Evolutionary conservation across 2,113 vertebrate species (phyloP).

Genomic region (Heliornis fulica): DNA sequence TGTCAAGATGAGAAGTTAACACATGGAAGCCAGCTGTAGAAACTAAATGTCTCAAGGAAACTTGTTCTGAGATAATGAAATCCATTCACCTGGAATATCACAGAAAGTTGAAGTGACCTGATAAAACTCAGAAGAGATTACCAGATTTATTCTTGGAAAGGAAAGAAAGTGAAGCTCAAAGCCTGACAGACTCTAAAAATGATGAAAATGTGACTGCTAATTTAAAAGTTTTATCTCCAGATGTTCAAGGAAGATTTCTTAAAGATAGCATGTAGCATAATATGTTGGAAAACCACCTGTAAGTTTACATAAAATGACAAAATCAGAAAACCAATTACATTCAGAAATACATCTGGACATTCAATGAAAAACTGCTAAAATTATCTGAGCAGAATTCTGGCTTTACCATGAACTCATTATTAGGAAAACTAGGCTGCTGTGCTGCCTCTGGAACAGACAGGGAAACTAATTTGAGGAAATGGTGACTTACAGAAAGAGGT

Average conservation of each 20-base stretch:
- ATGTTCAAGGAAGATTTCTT: background rate
- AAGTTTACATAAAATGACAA: background rate
- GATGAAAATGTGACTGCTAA: constrained; percentile 33
- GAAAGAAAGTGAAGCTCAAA: constrained; percentile 37
- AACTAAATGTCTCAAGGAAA: constrained; percentile 6
- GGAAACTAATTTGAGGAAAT: background rate
- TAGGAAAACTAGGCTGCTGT: background rate
- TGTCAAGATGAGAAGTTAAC: background rate
- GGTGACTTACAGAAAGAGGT: background rate
- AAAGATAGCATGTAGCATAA: background rate
- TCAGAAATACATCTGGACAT: background rate
- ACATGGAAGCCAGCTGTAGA: constrained; percentile 36
- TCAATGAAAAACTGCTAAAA: background rate
- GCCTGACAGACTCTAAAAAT: background rate
- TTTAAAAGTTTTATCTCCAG: constrained; percentile 29
- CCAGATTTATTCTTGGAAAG: constrained; percentile 43
- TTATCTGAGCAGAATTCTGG: background rate
- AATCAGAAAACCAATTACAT: background rate
- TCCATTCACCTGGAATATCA: constrained; percentile 1
- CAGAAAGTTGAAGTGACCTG: background rate
- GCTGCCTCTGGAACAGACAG: background rate
- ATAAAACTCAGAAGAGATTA: constrained; percentile 40
- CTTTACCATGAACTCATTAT: background rate
- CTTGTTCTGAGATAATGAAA: constrained; percentile 34
- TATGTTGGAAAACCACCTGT: background rate